Conservation (phyloP, 2,888 invertebrate species). For the Cryptocephalus moraei region DNA sequence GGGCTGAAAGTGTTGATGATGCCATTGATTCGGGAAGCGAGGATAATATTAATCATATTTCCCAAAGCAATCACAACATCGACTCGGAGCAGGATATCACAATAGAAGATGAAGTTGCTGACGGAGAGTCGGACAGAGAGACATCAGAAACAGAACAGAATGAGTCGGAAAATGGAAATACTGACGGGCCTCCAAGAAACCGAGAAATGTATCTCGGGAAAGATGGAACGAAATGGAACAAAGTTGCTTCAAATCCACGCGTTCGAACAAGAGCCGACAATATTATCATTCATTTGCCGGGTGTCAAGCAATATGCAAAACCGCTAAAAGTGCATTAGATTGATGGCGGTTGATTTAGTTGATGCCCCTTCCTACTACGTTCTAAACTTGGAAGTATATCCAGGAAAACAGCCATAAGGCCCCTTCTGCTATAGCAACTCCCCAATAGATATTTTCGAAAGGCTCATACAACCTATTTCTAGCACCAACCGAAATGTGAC, state of each 20-base stretch:
- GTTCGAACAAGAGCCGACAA: constrained; percentile 1
- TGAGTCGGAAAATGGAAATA: too few relatives aligned
- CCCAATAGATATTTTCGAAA: neutral
- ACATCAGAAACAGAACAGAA: neutral
- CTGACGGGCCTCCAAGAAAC: too few relatives aligned
- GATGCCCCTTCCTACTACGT: constrained; percentile 1
- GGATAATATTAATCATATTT: neutral
- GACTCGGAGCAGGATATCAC: constrained; percentile 4
- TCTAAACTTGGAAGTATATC: constrained; percentile 13
- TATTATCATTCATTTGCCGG: neutral
- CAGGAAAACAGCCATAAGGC: neutral
- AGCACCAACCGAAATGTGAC: neutral
- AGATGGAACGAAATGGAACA: too few relatives aligned
- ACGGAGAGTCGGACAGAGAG: neutral
- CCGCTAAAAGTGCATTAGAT: neutral
- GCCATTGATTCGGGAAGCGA: neutral
- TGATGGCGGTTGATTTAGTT: neutral
- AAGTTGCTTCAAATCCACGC: neutral
- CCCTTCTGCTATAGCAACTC: neutral
- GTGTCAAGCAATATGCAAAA: neutral
- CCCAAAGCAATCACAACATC: constrained; percentile 2
- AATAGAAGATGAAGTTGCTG: constrained; percentile 2
- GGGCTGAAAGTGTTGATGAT: too few relatives aligned
- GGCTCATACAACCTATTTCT: neutral
- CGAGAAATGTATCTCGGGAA: too few relatives aligned